phyloP scores from a whole-genome alignment of 92 coral and sea anemone species.

The Epizoanthus scotinus region DNA sequence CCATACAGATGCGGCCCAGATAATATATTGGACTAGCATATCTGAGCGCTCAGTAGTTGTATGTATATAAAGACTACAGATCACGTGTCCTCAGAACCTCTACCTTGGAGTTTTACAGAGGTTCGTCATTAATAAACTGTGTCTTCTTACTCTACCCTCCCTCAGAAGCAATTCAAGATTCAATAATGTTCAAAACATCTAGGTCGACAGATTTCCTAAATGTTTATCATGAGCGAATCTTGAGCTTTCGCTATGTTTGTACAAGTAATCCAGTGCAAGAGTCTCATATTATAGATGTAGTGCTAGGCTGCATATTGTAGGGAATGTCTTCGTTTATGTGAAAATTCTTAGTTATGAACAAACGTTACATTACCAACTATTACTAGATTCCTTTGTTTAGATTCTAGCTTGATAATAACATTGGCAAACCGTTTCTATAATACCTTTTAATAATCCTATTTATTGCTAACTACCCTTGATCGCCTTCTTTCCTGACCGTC shows the following conservation, averaged over 20 bases:
- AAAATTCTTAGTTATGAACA: too few species aligned
- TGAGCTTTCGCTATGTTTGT: not conserved
- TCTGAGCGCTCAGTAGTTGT: too few species aligned
- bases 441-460: too few species aligned
- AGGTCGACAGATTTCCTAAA: conserved; percentile 2
- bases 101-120: not conserved
- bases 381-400: too few species aligned
- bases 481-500: too few species aligned
- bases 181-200: conserved; percentile 3
- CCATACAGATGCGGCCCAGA: not conserved
- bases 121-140: conserved; percentile 7
- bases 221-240: conserved; percentile 20
- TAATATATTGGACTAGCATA: not conserved
- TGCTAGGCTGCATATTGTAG: not conserved
- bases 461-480: too few species aligned
- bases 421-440: too few species aligned
- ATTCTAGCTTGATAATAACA: too few species aligned
- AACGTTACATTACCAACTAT: too few species aligned
- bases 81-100: conserved; percentile 6
- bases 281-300: not conserved
- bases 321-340: too few species aligned
- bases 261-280: not conserved
- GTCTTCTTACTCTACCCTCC: not conserved
- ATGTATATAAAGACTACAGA: not conserved
- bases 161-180: not conserved